phyloP scores from a whole-genome alignment of 2,113 vertebrate species.

The Eurypyga helias region DNA sequence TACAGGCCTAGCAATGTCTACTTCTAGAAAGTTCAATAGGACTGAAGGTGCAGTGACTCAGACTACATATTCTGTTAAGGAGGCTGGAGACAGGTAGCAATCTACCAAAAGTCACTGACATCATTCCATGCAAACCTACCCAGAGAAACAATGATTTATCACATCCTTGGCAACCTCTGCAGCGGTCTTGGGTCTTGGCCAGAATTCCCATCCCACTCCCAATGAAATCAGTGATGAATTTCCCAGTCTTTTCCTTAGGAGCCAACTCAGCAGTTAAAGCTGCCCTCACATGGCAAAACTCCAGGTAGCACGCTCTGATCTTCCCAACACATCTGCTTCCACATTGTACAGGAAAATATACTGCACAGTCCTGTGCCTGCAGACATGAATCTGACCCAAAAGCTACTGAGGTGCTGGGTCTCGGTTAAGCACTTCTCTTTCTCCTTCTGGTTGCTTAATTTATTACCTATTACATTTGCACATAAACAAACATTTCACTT shows the following conservation, averaged over 20 bases:
- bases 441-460: slow-evolving; percentile 3
- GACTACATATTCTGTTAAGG: not conserved
- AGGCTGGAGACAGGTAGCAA: not conserved
- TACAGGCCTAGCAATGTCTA: not conserved
- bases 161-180: not conserved
- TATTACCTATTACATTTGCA: slow-evolving; percentile 12
- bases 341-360: not conserved
- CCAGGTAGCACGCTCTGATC: not conserved
- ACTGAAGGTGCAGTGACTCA: not conserved
- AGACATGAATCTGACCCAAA: slow-evolving; percentile 20
- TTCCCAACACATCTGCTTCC: slow-evolving; percentile 37
- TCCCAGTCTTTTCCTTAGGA: not conserved
- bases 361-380: not conserved
- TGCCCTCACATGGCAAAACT: slow-evolving; percentile 25
- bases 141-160: not conserved
- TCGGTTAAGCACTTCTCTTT: not conserved
- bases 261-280: not conserved
- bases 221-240: slow-evolving; percentile 13
- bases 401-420: not conserved
- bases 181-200: not conserved
- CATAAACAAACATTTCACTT: slow-evolving; percentile 33
- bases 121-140: not conserved
- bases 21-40: not conserved
- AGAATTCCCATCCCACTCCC: not conserved
- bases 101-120: not conserved